Evolutionary conservation across 2,113 vertebrate genomes (phyloP).

Genomic region (Eonycteris spelaea): DNA sequence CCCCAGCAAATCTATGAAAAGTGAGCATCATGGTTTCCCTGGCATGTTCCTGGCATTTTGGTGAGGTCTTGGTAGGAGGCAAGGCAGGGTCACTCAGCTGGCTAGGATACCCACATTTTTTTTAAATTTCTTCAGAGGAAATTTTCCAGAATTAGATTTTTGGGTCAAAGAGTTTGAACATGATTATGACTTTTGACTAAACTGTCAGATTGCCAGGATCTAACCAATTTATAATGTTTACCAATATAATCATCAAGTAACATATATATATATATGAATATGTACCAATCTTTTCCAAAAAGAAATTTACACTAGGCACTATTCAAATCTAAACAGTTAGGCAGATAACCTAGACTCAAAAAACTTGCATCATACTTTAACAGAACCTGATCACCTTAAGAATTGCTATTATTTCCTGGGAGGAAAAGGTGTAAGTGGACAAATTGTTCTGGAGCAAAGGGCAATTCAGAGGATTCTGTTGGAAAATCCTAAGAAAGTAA

Average conservation of each 20-base stretch:
- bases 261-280: neutral
- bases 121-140: constrained; percentile 20
- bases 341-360: neutral
- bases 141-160: constrained; percentile 42
- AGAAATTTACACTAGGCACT: neutral
- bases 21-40: too few species aligned
- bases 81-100: too few species aligned
- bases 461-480: constrained; percentile 3
- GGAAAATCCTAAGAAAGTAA: constrained; percentile 27
- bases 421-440: constrained; percentile 19
- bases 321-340: constrained; percentile 7
- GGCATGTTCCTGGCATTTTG: too few species aligned
- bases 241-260: neutral
- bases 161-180: constrained; percentile 7
- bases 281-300: constrained; percentile 1
- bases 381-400: neutral
- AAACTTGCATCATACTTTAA: neutral
- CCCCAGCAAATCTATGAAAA: too few species aligned
- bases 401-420: constrained; percentile 11
- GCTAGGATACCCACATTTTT: too few species aligned
- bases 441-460: constrained; percentile 40
- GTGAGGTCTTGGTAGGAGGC: too few species aligned
- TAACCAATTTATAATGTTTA: constrained; percentile 33
- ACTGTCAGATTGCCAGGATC: constrained; percentile 1
- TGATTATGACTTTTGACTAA: constrained; percentile 19